phyloP scores from a whole-genome alignment of 2,888 invertebrate genomes.

The Eupsilia transversa region DNA sequence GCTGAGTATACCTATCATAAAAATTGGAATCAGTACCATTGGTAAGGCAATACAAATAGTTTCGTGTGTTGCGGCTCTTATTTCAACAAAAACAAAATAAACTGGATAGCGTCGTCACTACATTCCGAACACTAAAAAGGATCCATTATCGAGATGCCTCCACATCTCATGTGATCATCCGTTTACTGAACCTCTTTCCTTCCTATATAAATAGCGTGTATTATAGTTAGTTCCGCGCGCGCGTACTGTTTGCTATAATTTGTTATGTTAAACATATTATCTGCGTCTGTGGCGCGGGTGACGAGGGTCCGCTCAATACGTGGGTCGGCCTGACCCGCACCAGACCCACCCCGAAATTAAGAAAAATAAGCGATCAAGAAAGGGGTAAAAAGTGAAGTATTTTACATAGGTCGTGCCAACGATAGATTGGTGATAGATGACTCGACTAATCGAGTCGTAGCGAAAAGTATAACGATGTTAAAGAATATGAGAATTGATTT shows the following conservation, averaged over 20 bases:
- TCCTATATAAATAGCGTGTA: constrained; percentile 4
- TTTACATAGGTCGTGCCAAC: constrained; percentile 13
- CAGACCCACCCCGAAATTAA: constrained; percentile 22
- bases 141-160: constrained; percentile 19
- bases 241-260: constrained; percentile 37
- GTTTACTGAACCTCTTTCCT: constrained; percentile 17
- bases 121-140: constrained; percentile 19
- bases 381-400: constrained; percentile 44
- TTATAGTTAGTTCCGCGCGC: constrained; percentile 4
- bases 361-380: constrained; percentile 49
- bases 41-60: neutral
- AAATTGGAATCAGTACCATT: neutral
- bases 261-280: constrained; percentile 56
- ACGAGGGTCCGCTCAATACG: constrained; percentile 53
- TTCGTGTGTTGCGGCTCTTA: neutral
- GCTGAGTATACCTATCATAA: neutral
- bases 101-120: neutral
- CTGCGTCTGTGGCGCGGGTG: constrained; percentile 24
- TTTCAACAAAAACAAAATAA: neutral
- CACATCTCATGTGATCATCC: constrained; percentile 14
- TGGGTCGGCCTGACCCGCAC: neutral
- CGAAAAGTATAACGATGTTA: neutral
- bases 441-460: constrained; percentile 10
- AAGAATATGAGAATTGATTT: neutral
- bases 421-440: constrained; percentile 51